These are phyloP conservation scores for Synergus japonicus DNA, from an alignment of 2,888 invertebrate species.

Conservation along the genomic window DNA sequence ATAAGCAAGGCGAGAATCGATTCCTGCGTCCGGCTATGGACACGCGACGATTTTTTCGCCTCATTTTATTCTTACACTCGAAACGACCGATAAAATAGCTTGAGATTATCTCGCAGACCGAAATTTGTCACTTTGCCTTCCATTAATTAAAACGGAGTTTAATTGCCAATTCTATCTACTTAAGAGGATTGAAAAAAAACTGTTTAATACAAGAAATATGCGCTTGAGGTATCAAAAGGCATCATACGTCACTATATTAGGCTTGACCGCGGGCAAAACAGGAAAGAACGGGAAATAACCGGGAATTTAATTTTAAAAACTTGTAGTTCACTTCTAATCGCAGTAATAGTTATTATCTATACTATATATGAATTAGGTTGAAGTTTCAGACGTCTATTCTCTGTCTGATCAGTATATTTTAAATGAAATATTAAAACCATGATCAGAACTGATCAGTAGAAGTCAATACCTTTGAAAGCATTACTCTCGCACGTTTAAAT, in stretches of 20 bases:
- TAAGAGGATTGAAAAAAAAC: too few species aligned
- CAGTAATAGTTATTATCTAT: too few species aligned
- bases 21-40: slow-evolving; percentile 47
- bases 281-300: not conserved
- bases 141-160: slow-evolving; percentile 8
- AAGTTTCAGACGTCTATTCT: not conserved
- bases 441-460: too few species aligned
- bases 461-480: too few species aligned
- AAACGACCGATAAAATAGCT: slow-evolving; percentile 17
- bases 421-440: too few species aligned
- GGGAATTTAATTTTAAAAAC: not conserved
- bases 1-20: slow-evolving; percentile 12
- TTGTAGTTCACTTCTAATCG: not conserved
- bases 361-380: too few species aligned
- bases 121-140: slow-evolving; percentile 13
- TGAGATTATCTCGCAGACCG: not conserved
- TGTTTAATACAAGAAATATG: too few species aligned
- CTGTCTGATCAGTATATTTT: too few species aligned
- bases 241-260: too few species aligned
- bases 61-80: slow-evolving; percentile 12
- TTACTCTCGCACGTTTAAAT: too few species aligned
- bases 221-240: not conserved
- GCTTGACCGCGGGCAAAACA: too few species aligned
- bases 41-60: slow-evolving; percentile 49
- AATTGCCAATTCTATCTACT: not conserved